These are phyloP conservation scores for Tokudaia tokunoshimensis DNA, from an alignment of 2,797 vertebrate species.

Conservation along the genomic window DNA sequence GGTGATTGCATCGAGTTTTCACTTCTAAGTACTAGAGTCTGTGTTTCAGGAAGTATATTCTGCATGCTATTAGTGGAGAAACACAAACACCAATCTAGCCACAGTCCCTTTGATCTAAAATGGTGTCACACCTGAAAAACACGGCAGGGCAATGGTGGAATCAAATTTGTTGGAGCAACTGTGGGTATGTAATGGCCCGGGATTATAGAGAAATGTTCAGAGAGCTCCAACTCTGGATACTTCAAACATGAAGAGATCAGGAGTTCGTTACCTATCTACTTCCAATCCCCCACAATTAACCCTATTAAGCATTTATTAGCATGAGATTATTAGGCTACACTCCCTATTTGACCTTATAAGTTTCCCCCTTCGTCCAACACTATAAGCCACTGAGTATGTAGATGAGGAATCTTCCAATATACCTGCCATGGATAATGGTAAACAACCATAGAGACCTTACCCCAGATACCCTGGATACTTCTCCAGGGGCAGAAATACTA, in stretches of 20 bases:
- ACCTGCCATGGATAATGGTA: no score
- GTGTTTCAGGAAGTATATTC: background rate
- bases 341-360: no score
- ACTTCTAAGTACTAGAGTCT: background rate
- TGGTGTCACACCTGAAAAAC: no score
- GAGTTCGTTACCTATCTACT: background rate
- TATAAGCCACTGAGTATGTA: no score
- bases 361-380: no score
- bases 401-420: no score
- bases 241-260: background rate
- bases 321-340: background rate
- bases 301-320: background rate
- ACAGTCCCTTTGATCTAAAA: background rate
- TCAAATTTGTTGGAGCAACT: background rate
- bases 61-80: background rate
- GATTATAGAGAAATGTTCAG: background rate
- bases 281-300: background rate
- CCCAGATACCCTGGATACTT: no score
- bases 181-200: background rate
- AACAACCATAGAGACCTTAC: no score
- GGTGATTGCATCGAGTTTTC: background rate
- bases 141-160: background rate
- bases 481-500: no score
- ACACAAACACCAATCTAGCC: no score
- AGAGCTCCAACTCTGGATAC: background rate